These are phyloP conservation scores for Halictus quadricinctus DNA, from an alignment of 2,888 invertebrate species.

Conservation along the genomic window DNA sequence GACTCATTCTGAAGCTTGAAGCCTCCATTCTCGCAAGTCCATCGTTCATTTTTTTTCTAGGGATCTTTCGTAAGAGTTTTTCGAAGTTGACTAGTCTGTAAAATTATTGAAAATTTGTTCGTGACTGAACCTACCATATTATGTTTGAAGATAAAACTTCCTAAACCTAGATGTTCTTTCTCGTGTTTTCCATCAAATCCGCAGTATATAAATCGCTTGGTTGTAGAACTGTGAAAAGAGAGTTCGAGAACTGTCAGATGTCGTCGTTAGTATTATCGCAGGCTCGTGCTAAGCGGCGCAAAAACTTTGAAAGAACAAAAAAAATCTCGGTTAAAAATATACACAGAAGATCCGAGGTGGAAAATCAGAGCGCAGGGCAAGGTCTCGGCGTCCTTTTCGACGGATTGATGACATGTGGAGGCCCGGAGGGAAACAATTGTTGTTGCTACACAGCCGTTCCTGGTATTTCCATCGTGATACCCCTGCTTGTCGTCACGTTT, in stretches of 20 bases:
- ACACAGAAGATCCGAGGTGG: slow-evolving; percentile 11
- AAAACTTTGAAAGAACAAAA: background rate
- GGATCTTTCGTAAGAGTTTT: no score
- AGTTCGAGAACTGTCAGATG: background rate
- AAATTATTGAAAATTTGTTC: background rate
- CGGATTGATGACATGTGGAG: slow-evolving; percentile 52
- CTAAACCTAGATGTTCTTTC: background rate
- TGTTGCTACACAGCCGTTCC: slow-evolving; percentile 42
- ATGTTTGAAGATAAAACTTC: background rate
- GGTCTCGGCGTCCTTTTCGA: slow-evolving; percentile 35
- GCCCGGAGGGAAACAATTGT: slow-evolving; percentile 58
- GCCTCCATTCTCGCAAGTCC: no score
- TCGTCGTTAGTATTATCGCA: background rate
- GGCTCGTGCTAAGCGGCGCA: slow-evolving; percentile 18
- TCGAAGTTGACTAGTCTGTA: background rate
- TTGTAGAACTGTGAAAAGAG: background rate
- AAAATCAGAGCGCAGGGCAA: slow-evolving; percentile 6
- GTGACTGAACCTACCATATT: background rate
- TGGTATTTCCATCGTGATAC: slow-evolving; percentile 53
- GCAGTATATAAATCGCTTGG: background rate
- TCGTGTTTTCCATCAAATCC: background rate
- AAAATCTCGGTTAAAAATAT: slow-evolving; percentile 44
- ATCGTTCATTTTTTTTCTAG: background rate
- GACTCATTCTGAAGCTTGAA: background rate
- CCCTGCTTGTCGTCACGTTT: slow-evolving; percentile 53